Evolutionary conservation across 2,113 vertebrate genomes (phyloP), one percentile per base, ranked within the genome.

Genomic region (Pseudorectes ferrugineus): DNA sequence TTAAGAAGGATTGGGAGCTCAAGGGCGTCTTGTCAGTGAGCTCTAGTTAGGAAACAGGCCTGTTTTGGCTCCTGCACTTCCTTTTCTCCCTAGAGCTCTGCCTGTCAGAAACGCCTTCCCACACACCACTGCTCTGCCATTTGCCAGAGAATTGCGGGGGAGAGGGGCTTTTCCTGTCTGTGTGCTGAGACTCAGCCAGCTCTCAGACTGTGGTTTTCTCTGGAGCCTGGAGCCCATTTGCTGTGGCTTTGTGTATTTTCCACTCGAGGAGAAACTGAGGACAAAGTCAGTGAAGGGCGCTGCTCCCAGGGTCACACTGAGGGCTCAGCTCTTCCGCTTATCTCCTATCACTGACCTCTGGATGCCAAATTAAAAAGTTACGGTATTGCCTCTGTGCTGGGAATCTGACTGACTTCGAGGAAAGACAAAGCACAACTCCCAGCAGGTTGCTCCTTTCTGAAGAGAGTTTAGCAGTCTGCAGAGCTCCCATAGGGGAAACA

Each of bases 131-230:
- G 80, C 94, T 90, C 76, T 96, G 92, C 91, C 94, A 85, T 95
- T 97, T 95, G 93, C 96, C 95, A 97, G 96, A 97, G 91, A 96
- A 96, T 84, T 97, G 97, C 96, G 93, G 97, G 96, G 96, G 95
- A 96, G 96, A 97, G 96, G 94, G 97, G 96, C 97, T 98, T 97
- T 97, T 97, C 96, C 96, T 98, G 96, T 96, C 96, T 95, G 91
- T 93, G 57, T 91, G 93, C 91, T 97, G 94, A 96, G 94, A 52
- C 89, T 85, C 84, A 45, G 97, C 97, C 97, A 97, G 63, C 80
- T 96, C 92, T 95, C 96, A 96, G 72, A 85, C 97, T 96, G 96
- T 92, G 97, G 97, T 96, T 98, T 98, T 93, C 93, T 91, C 79
- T 90, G 93, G 89, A 96, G 91, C 96, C 91, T 72, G 89, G 79